phyloP scores from a whole-genome alignment of 1,140 invertebrate species.

The Popillia japonica region DNA sequence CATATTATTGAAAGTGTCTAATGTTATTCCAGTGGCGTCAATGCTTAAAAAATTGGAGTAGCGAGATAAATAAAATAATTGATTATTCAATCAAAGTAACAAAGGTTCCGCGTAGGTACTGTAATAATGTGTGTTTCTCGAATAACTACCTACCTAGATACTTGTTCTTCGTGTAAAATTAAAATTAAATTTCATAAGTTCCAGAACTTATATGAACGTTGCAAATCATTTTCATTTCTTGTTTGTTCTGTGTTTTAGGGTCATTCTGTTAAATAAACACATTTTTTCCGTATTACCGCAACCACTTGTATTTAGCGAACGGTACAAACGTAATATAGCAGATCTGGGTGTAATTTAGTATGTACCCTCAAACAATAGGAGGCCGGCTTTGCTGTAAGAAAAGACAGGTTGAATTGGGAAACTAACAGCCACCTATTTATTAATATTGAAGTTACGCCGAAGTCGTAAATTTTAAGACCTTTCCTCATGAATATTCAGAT shows the following conservation, averaged over 20 bases:
- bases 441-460: background rate
- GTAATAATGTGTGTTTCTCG: no score
- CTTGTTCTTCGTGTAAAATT: no score
- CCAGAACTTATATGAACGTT: background rate
- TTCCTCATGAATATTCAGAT: background rate
- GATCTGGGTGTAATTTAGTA: conserved; percentile 20
- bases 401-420: background rate
- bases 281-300: background rate
- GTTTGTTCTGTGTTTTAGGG: background rate
- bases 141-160: no score
- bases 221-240: background rate
- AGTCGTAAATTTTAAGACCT: conserved; percentile 1
- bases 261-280: background rate
- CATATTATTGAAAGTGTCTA: no score
- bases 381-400: background rate
- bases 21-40: no score
- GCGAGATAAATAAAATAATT: no score
- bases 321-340: background rate
- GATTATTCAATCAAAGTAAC: no score
- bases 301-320: conserved; percentile 1
- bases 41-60: no score
- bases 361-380: background rate
- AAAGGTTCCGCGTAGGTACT: no score
- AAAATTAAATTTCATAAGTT: no score
- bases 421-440: background rate